Percentiles rank a stretch among this genome's conserved stretches.
Conservation (phyloP, 64 coral and sea anemone genomes). For the Porites lutea region DNA sequence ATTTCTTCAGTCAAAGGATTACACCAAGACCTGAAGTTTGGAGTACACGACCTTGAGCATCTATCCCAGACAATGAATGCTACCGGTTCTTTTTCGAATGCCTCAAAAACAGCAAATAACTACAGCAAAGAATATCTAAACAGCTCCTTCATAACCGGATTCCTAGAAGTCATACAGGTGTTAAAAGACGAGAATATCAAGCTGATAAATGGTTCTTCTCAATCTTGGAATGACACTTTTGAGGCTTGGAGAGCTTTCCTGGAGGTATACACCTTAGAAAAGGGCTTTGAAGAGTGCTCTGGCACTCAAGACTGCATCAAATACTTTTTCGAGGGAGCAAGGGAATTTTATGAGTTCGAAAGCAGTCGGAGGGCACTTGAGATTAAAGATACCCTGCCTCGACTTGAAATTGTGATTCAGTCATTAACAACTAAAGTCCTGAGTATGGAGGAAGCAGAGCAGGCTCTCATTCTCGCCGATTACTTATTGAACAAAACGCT, state of each 20-base stretch:
- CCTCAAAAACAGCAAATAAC: not conserved
- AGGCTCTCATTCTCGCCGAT: not conserved
- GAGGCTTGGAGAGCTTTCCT: conserved; percentile 39
- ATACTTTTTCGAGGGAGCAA: conserved; percentile 4
- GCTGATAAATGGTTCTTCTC: not conserved
- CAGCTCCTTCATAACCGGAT: not conserved
- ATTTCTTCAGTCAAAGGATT: not conserved
- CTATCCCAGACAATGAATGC: not conserved
- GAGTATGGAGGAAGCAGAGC: not conserved
- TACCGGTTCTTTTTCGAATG: not conserved
- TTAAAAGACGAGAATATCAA: not conserved
- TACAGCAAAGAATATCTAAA: not conserved
- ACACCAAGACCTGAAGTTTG: not conserved
- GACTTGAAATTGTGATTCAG: not conserved
- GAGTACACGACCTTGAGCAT: not conserved
- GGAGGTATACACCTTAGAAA: not conserved
- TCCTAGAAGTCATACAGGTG: not conserved
- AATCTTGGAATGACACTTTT: conserved; percentile 63
- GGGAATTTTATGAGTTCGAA: conserved; percentile 34
- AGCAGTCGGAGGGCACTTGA: not conserved
- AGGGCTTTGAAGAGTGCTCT: conserved; percentile 9
- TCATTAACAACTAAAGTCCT: not conserved
- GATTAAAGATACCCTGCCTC: conserved; percentile 3
- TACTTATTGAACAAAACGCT: conserved; percentile 3
- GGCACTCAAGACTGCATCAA: conserved; percentile 29